phyloP scores from a whole-genome alignment of 2,797 vertebrate genomes.

The Paratrypauchen microcephalus region DNA sequence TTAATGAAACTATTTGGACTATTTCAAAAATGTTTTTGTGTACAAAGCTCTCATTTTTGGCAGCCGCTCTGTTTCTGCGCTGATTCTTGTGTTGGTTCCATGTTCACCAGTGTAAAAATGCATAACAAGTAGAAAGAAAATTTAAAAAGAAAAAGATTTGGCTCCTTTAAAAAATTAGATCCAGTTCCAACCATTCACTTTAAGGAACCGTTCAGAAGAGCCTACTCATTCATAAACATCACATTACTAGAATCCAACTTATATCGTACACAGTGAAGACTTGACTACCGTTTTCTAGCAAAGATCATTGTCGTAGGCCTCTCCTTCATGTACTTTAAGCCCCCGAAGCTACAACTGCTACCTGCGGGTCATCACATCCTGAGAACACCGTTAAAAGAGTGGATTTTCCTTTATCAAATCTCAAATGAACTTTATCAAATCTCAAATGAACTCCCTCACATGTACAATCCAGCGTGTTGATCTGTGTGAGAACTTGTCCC shows the following conservation, averaged over 20 bases:
- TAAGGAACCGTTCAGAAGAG: too few species aligned
- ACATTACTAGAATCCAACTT: background rate
- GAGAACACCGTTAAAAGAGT: slow-evolving; percentile 10
- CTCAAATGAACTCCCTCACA: slow-evolving; percentile 18
- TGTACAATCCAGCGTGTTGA: slow-evolving; percentile 22
- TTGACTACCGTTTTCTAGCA: background rate
- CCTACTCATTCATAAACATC: too few species aligned
- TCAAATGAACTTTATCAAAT: slow-evolving; percentile 18
- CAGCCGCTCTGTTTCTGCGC: too few species aligned
- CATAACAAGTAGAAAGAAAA: too few species aligned
- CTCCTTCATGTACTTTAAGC: background rate
- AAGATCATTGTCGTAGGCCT: background rate
- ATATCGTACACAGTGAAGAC: background rate
- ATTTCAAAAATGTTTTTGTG: too few species aligned
- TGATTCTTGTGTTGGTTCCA: too few species aligned
- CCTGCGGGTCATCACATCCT: background rate
- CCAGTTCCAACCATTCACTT: too few species aligned
- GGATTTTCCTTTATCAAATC: slow-evolving; percentile 10
- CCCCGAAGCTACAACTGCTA: background rate
- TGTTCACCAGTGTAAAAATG: too few species aligned
- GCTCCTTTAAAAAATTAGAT: too few species aligned
- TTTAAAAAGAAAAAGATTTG: too few species aligned
- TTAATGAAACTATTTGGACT: too few species aligned
- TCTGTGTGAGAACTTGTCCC: slow-evolving; percentile 47
- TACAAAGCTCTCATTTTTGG: too few species aligned